Evolutionary conservation across 92 coral and sea anemone genomes (phyloP), one percentile per base, ranked within the genome.

Genomic region (Bergia puertoricense): DNA sequence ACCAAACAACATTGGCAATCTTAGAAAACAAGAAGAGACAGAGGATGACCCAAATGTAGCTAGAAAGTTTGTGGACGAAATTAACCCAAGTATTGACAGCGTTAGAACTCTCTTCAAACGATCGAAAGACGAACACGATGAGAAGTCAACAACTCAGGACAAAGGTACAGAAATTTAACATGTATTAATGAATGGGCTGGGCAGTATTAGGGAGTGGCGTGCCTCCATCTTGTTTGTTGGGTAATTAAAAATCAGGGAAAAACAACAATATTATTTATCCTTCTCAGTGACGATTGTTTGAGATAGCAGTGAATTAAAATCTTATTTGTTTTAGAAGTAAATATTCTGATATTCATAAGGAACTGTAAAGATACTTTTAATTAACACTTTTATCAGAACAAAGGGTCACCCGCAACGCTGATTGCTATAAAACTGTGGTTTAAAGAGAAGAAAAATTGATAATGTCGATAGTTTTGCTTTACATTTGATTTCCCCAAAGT

Each of bases 31-130:
- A 44, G 48, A 84, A 14, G 79, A 71, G 67, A 48, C 16, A 14
- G 59, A 45, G 46, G 6, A 45, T 39, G 43, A 22, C 51, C 54
- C 39, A 22, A 79, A 84, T 71, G 56, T 36, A 44, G 78, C 23
- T 16, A 8, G 56, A 71, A 20, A 84, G 42, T 13, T 84, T 72
- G 44, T 84, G 44, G 79, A 69, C 36, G 68, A 69, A 51, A 44
- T 30, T 11, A 71, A 69, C n/a, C 77, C 87, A 48, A 51, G 13
- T 54, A 30, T 66, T 39, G 77, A 69, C 30, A 84, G 65, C 14
- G 65, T 36, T 39, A 71, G 48, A 41, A 30, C 44, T 84, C 87
- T 84, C 78, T 84, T 84, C 87, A 84, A 71, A 84, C 78, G 87
- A 36, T 84, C 87, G 38, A 45, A 84, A 71, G 87, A 69, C 8